Base-by-base conservation (phyloP, 1,140 invertebrate species). In the Conus ventricosus region DNA sequence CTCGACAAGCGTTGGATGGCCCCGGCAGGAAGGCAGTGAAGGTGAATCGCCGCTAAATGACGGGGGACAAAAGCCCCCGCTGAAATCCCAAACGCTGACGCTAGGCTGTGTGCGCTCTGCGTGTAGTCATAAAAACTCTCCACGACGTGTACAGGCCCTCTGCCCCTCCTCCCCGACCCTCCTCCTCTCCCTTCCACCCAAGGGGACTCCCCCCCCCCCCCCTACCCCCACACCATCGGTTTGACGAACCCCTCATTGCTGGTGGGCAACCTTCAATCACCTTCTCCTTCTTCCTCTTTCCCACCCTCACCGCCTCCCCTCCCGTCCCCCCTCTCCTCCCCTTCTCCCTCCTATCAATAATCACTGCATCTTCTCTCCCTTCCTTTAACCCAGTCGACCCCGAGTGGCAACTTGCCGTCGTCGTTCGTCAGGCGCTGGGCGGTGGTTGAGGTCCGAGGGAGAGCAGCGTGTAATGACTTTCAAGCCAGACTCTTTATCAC, bases 401-500 rank as follows among this genome's bases (percentile, higher is more conserved):
- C 39, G 4, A 54, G 51, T 81, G 5, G 51, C 10, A 13, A n/a
- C 67, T 71, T 71, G 6, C 60, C 17, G 17, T 71, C 67, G 7
- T 71, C 23, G 67, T 11, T 71, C 67, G 7, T 51, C 76, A 78
- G 39, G 27, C 76, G 27, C 13, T 8, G 23, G n/a, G 76, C 76
- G 27, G 76, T 8, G 25, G 76, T 17, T 78, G 76, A 39, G n/a
- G 25, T 39, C 11, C 5, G 8, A 13, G 20, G 71, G 71, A 76
- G 80, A 60, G 17, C 27, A 17, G 57, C 82, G 54, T 39, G n/a
- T 84, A 84, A 84, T 84, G 82, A 84, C 54, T 25, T 84, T 84
- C 82, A 60, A 84, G 82, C 82, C 82, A 84, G 82, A 84, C 82
- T 63, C 55, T 84, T 60, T 63, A 84, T 84, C 55, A 84, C 82